Evolutionary conservation across 2,888 invertebrate species (phyloP).

Genomic region (Cataglyphis cursor): DNA sequence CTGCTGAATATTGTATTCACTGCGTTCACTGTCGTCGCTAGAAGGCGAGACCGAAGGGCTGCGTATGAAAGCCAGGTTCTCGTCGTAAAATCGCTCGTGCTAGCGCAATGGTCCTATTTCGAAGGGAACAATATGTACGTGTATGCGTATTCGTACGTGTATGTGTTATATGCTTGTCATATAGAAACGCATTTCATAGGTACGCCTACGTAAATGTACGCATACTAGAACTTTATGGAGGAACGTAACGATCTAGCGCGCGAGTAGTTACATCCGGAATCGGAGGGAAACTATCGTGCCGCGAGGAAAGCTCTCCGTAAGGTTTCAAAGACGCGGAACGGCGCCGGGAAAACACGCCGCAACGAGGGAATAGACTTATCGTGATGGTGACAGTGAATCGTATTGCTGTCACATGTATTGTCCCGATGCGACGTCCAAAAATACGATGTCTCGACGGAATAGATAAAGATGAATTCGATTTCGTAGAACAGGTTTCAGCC

Average conservation of each 20-base stretch:
- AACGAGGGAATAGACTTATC: not conserved
- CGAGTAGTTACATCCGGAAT: constrained; percentile 57
- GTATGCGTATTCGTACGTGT: not conserved
- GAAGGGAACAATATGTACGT: constrained; percentile 20
- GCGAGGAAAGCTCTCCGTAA: constrained; percentile 13
- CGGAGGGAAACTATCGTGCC: constrained; percentile 15
- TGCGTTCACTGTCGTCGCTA: constrained; percentile 57
- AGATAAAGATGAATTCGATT: constrained; percentile 54
- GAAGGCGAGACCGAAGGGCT: constrained; percentile 43
- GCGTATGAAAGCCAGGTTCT: constrained; percentile 67
- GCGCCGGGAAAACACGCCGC: not conserved
- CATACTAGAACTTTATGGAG: constrained; percentile 54
- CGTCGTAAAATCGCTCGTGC: constrained; percentile 59
- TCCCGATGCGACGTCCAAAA: constrained; percentile 25
- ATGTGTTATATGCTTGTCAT: not conserved
- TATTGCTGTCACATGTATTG: constrained; percentile 38
- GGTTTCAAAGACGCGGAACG: constrained; percentile 21
- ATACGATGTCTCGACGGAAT: constrained; percentile 60
- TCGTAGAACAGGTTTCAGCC: constrained; percentile 34
- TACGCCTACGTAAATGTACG: constrained; percentile 20
- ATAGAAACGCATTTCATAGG: constrained; percentile 11
- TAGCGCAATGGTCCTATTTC: constrained; percentile 63
- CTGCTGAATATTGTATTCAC: constrained; percentile 75
- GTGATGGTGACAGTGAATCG: not conserved
- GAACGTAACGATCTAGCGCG: constrained; percentile 59